Conservation (phyloP, 2,797 vertebrate species). For the Vultur gryphus region DNA sequence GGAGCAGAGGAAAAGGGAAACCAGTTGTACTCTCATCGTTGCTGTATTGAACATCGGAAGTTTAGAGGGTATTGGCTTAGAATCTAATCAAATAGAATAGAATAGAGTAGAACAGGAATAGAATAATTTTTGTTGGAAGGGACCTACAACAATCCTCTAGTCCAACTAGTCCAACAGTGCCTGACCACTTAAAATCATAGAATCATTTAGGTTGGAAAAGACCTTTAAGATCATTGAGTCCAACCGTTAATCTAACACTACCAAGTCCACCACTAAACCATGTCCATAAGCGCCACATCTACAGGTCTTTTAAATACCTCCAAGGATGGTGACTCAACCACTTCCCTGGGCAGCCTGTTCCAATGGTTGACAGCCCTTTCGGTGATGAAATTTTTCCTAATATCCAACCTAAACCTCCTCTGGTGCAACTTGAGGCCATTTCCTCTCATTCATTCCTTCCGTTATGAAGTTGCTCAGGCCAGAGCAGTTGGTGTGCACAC, state of each 20-base stretch:
- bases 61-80: not conserved
- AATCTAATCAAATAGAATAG: accelerated
- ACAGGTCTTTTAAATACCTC: not conserved
- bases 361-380: not conserved
- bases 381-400: not conserved
- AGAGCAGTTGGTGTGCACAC: not conserved
- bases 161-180: not conserved
- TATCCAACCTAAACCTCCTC: not conserved
- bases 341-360: not conserved
- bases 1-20: not conserved
- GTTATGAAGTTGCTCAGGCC: not conserved
- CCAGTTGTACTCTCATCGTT: not conserved
- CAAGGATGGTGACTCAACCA: not conserved
- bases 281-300: not conserved
- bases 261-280: not conserved
- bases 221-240: not conserved
- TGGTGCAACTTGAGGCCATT: not conserved
- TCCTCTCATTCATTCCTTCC: not conserved
- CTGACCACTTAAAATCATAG: not conserved
- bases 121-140: not conserved
- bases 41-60: accelerated
- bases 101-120: not conserved
- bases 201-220: not conserved
- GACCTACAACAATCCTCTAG: not conserved
- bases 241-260: not conserved